These are phyloP conservation scores for Mesorhabditis belari DNA, from an alignment of 2,888 invertebrate species.

Conservation along the genomic window DNA sequence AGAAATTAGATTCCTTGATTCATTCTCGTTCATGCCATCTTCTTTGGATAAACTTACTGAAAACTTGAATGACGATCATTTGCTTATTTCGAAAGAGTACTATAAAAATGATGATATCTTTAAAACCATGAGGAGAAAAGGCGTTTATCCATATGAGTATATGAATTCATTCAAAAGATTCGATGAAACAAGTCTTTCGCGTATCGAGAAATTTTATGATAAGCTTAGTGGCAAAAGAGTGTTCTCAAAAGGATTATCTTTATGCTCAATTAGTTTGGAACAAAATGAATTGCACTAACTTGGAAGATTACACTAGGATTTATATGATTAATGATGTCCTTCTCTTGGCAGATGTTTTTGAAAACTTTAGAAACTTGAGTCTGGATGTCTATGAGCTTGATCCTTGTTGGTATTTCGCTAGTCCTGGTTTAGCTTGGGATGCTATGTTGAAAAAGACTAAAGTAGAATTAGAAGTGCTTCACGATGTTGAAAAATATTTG, in stretches of 20 bases:
- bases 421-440: slow-evolving; percentile 40
- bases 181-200: slow-evolving; percentile 22
- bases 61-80: not conserved
- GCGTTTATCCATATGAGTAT: slow-evolving; percentile 40
- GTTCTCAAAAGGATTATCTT: slow-evolving; percentile 17
- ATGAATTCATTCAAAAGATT: slow-evolving; percentile 28
- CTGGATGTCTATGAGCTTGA: slow-evolving; percentile 33
- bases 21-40: slow-evolving; percentile 16
- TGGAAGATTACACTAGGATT: slow-evolving; percentile 22
- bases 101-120: not conserved
- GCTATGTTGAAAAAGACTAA: slow-evolving; percentile 33
- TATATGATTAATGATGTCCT: slow-evolving; percentile 27
- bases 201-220: slow-evolving; percentile 9
- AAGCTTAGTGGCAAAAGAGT: slow-evolving; percentile 7
- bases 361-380: slow-evolving; percentile 35
- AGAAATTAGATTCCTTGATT: slow-evolving; percentile 18
- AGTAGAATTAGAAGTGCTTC: slow-evolving; percentile 31
- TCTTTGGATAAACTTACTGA: slow-evolving; percentile 3
- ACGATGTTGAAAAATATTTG: slow-evolving; percentile 33
- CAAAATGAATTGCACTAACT: slow-evolving; percentile 10
- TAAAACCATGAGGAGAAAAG: slow-evolving; percentile 16
- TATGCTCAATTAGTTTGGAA: slow-evolving; percentile 26
- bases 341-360: slow-evolving; percentile 41
- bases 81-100: not conserved
- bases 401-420: slow-evolving; percentile 29